Evolutionary conservation across 2,888 invertebrate species (phyloP), one percentile per base, ranked within the genome.

Genomic region (Lithophane semibrunnea): DNA sequence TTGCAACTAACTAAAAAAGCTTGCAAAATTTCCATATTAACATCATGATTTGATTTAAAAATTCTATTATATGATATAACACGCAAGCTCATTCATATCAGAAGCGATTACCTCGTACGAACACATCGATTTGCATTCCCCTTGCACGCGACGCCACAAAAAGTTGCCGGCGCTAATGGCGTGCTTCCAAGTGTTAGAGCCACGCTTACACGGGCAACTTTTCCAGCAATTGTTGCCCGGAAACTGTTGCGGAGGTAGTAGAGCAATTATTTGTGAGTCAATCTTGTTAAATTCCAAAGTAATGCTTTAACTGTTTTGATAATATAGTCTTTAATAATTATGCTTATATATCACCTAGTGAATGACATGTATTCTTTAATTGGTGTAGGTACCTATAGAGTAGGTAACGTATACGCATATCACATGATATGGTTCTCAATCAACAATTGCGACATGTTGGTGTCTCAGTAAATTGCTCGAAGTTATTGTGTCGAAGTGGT

Each of bases 141-240:
- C 77, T 63, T 75, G 86, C 82, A 87, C 88, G 88, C 88, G 79
- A 86, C 79, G 70, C 64, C 29, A 84, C 75, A 89, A 90, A 88
- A 87, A 88, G 68, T 80, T 42, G 75, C 71, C 67, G 71, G 63
- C 56, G 79, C 63, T 85, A 79, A 85, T 90, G 76, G 87, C 85
- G 83, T 86, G 87, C 79, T 77, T 68, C 79, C 70, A 75, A 80
- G 74, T 78, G 90, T 90, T 88, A 64, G 24, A 64, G 21, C 21
- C 18, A 1, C 16, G 16, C 2, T 21, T n/a, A 65, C 7, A 82
- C 82, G n/a, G 58, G 56, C 77, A 9, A 82, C 76, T 52, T 29
- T 44, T 37, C 0, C 13, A 10, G 8, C 9, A 24, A 47, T 18
- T 52, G 12, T 54, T 42, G 16, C 21, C 21, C 13, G 24, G 18